phyloP scores from a whole-genome alignment of 2,888 invertebrate species.

The Onchidella celtica region DNA sequence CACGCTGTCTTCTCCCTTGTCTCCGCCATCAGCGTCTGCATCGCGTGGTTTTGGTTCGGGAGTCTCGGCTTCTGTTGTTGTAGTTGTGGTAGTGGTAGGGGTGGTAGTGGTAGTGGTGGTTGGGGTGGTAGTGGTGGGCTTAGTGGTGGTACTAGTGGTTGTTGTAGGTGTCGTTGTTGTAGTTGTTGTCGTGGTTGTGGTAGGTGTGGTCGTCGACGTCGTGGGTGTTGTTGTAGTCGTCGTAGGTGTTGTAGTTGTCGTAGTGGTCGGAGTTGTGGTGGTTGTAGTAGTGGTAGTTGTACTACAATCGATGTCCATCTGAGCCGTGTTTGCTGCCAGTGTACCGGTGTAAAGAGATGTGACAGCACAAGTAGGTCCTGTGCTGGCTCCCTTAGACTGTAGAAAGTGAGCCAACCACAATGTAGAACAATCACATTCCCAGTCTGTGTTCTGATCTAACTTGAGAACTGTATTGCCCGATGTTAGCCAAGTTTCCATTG shows the following conservation, averaged over 20 bases:
- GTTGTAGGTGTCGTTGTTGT: conserved; percentile 17
- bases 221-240: conserved; percentile 11
- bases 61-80: no score
- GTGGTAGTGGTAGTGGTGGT: conserved; percentile 17
- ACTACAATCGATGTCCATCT: conserved; percentile 53
- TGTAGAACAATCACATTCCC: conserved; percentile 65
- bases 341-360: conserved; percentile 50
- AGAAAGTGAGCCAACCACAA: conserved; percentile 62
- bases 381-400: conserved; percentile 32
- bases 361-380: conserved; percentile 57
- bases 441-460: conserved; percentile 47
- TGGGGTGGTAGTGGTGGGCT: conserved; percentile 27
- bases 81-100: neutral
- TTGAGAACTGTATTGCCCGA: neutral
- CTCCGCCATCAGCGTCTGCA: neutral
- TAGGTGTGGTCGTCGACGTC: conserved; percentile 21
- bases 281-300: conserved; percentile 52
- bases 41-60: neutral
- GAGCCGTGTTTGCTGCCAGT: conserved; percentile 49
- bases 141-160: conserved; percentile 50
- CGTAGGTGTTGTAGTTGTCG: neutral
- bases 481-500: conserved; percentile 24
- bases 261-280: conserved; percentile 17
- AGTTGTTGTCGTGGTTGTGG: conserved; percentile 16
- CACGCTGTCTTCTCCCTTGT: conserved; percentile 1